These are phyloP conservation scores for Hydra vulgaris DNA, from an alignment of 30 jellyfish, hydroid and myxozoan species.

Conservation along the genomic window DNA sequence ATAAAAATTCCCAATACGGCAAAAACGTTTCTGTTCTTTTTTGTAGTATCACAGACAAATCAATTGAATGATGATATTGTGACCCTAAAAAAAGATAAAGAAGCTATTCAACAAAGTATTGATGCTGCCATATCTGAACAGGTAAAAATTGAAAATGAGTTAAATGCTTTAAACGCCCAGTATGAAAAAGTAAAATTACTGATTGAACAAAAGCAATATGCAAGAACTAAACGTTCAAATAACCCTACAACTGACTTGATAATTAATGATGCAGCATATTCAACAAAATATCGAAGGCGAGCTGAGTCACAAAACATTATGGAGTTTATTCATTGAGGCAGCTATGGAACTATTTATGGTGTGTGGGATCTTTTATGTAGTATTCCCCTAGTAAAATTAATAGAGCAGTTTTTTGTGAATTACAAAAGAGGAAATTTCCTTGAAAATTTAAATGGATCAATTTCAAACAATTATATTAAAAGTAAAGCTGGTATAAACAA, in stretches of 20 bases:
- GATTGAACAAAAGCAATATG: constrained; percentile 16
- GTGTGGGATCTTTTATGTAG: constrained; percentile 14
- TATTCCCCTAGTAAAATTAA: not conserved
- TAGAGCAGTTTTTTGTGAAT: not conserved
- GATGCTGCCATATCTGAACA: not conserved
- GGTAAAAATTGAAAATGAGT: not conserved
- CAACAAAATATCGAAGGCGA: constrained; percentile 10
- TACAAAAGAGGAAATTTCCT: constrained; percentile 8
- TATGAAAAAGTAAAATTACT: constrained; percentile 9
- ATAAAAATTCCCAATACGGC: no score
- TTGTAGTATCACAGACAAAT: not conserved
- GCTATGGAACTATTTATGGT: constrained; percentile 10
- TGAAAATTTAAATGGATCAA: constrained; percentile 6
- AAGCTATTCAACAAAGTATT: not conserved
- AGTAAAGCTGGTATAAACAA: not conserved
- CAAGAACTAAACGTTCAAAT: not conserved
- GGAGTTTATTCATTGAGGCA: constrained; percentile 14
- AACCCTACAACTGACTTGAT: not conserved
- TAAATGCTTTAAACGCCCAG: constrained; percentile 5
- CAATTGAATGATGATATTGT: not conserved
- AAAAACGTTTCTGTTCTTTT: not conserved
- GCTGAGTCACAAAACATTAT: constrained; percentile 5
- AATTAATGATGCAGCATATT: constrained; percentile 23
- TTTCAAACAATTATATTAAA: not conserved
- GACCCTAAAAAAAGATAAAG: not conserved